These are phyloP conservation scores for Paramormyrops hopkinsi DNA, from an alignment of 2,797 vertebrate genomes.

Conservation along the genomic window DNA sequence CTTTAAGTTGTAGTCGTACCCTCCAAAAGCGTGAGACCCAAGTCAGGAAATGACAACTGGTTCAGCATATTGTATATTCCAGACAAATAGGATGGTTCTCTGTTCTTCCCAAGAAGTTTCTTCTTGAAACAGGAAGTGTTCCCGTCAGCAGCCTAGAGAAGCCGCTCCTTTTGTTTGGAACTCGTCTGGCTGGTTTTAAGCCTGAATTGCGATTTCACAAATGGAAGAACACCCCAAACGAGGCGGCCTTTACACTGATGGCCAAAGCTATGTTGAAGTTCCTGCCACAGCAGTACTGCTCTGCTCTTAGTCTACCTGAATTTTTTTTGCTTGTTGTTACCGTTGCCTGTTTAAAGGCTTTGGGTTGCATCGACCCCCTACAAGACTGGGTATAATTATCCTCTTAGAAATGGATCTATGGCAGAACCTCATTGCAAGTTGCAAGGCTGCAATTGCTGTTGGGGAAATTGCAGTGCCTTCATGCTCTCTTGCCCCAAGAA, in stretches of 20 bases:
- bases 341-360: not conserved
- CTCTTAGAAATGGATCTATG: not conserved
- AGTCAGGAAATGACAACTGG: not conserved
- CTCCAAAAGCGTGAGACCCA: not conserved
- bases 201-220: not conserved
- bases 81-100: not conserved
- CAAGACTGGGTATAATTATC: not conserved
- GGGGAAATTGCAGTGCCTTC: not conserved
- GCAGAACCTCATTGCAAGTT: not conserved
- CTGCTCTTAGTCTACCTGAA: not conserved
- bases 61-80: not conserved
- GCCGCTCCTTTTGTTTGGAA: conserved; percentile 7
- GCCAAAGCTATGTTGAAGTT: not conserved
- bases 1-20: not conserved
- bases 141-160: not conserved
- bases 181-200: conserved; percentile 7
- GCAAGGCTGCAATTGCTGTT: not conserved
- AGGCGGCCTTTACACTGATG: not conserved
- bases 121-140: not conserved
- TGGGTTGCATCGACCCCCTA: not conserved
- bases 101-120: not conserved
- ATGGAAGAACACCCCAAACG: not conserved
- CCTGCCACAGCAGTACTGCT: not conserved
- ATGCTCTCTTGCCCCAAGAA: not conserved
- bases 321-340: not conserved